Conservation (phyloP, 2,888 invertebrate genomes). For the Clivina fossor region DNA sequence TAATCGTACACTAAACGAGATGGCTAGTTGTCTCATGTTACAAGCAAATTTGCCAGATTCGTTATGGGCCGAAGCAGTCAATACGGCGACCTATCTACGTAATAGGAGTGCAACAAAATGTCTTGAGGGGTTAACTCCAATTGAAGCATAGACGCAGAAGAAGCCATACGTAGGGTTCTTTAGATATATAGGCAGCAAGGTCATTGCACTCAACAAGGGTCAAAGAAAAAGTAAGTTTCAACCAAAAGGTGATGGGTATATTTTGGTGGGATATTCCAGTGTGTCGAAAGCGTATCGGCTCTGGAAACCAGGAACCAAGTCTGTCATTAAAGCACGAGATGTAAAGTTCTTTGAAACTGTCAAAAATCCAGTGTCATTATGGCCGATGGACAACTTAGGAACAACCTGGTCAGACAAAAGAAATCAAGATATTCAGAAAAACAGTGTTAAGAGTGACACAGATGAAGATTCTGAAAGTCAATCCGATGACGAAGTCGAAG, state of each 20-base stretch:
- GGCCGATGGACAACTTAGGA: too few species aligned
- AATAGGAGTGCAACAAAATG: conserved; percentile 40
- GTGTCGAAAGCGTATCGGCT: background rate
- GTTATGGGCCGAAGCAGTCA: conserved; percentile 46
- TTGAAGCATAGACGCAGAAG: conserved; percentile 33
- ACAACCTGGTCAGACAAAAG: too few species aligned
- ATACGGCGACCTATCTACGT: conserved; percentile 23
- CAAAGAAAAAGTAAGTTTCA: conserved; percentile 10
- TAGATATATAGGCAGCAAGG: conserved; percentile 36
- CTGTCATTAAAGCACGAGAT: conserved; percentile 5
- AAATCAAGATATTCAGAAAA: background rate
- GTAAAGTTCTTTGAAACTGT: conserved; percentile 11
- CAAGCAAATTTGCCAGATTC: conserved; percentile 37
- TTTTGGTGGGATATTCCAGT: background rate
- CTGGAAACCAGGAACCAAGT: background rate
- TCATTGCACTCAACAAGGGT: conserved; percentile 26
- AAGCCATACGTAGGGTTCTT: conserved; percentile 39
- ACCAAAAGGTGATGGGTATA: conserved; percentile 1
- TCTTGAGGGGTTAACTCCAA: conserved; percentile 27
- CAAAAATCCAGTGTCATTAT: background rate
- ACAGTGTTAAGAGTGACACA: too few species aligned
- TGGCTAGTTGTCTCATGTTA: conserved; percentile 42
- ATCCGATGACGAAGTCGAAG: conserved; percentile 14
- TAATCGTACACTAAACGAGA: conserved; percentile 44
- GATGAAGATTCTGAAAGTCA: background rate